Conservation (phyloP, 1,140 invertebrate species). For the Berghia stephanieae region DNA sequence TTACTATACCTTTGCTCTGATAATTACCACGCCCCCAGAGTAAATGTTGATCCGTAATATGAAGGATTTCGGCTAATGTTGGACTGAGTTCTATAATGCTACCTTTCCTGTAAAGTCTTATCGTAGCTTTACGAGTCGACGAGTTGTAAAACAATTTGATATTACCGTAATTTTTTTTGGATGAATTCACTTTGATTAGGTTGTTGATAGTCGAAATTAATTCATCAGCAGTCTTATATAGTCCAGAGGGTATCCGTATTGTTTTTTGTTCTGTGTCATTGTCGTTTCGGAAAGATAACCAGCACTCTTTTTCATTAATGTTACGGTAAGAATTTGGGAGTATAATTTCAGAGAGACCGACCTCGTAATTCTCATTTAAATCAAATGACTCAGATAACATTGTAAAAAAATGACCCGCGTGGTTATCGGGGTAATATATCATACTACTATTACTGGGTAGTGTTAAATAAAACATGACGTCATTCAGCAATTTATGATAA, state of each 20-base stretch:
- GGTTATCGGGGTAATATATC: slow-evolving; percentile 5
- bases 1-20: background rate
- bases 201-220: background rate
- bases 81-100: background rate
- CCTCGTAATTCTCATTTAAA: background rate
- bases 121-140: background rate
- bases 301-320: background rate
- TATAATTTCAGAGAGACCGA: slow-evolving; percentile 8
- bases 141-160: background rate
- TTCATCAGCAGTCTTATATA: background rate
- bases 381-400: background rate
- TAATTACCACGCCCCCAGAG: background rate
- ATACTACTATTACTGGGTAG: slow-evolving; percentile 12
- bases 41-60: background rate
- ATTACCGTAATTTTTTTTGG: background rate
- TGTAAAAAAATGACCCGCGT: slow-evolving; percentile 10
- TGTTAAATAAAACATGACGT: slow-evolving; percentile 5
- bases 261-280: background rate
- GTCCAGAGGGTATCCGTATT: background rate
- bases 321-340: background rate
- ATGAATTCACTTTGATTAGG: background rate
- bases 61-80: background rate
- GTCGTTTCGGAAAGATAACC: background rate
- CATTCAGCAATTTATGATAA: too few species aligned
- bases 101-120: background rate